phyloP scores from a whole-genome alignment of 1,140 invertebrate genomes.

The Limonius californicus region DNA sequence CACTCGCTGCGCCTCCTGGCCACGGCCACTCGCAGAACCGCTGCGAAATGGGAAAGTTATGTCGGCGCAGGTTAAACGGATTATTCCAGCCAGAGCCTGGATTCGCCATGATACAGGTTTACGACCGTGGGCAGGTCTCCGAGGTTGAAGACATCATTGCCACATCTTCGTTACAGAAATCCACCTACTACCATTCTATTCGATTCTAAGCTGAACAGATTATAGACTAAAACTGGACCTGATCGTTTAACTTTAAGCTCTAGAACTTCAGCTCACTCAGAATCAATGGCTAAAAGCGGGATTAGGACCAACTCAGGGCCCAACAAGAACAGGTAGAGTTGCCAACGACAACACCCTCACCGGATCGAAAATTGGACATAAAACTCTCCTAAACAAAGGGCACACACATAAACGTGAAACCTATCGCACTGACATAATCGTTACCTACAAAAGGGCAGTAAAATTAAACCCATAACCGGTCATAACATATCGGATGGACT shows the following conservation, averaged over 20 bases:
- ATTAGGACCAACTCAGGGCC: conserved; percentile 20
- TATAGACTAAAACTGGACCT: conserved; percentile 31
- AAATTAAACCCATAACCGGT: no score
- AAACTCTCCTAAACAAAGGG: neutral
- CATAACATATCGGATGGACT: no score
- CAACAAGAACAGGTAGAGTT: neutral
- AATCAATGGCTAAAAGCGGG: conserved; percentile 30
- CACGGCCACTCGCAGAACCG: conserved; percentile 16
- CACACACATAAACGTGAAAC: neutral
- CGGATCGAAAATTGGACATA: neutral
- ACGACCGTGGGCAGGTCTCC: conserved; percentile 10
- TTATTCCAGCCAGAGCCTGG: conserved; percentile 26
- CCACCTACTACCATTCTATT: conserved; percentile 18
- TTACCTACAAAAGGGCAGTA: no score
- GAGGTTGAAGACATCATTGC: conserved; percentile 14
- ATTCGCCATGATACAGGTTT: conserved; percentile 16
- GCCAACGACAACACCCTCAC: neutral
- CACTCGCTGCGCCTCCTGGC: conserved; percentile 8
- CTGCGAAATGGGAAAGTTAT: conserved; percentile 38
- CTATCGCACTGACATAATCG: neutral
- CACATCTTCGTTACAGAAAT: conserved; percentile 15
- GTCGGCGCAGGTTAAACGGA: conserved; percentile 38
- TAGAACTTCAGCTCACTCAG: conserved; percentile 22
- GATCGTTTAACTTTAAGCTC: conserved; percentile 19
- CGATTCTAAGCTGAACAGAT: conserved; percentile 28